Evolutionary conservation across 2,888 invertebrate species (phyloP), one percentile per base, ranked within the genome.

Genomic region (Fabriciana adippe): DNA sequence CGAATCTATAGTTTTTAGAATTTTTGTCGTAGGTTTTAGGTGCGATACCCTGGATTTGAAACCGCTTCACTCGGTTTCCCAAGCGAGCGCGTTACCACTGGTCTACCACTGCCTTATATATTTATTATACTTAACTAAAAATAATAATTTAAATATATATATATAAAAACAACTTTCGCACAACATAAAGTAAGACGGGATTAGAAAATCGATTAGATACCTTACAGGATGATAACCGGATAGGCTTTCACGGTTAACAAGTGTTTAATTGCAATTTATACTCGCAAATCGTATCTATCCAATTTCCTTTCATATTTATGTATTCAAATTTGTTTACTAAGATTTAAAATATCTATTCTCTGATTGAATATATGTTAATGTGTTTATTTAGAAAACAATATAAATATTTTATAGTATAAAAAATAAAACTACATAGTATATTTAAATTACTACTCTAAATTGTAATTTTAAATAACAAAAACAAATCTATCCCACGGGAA

Each of bases 211-310:
- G 50, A 16, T n/a, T 50, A 50, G 50, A n/a, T n/a, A 50, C 50
- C n/a, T 60, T 31, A 31, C 60, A 60, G 60, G 60, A 60, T 60
- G 16, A 18, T 51, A 50, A 35, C 60, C 60, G 60, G 60, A 61
- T 50, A 61, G 60, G 51, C 60, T 61, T 61, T 61, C 51, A 61
- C 60, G 60, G 60, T 61, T 50, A 61, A 61, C 48, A 18, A 11
- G 60, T 51, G 60, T 51, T 61, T 61, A 61, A 61, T 61, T 60
- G 50, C 60, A 31, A 60, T 31, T 50, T 60, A 50, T n/a, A 47
- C 57, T 57, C 15, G 56, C 26, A 41, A 31, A 50, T 47, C 31
- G 16, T 13, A 31, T 60, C 48, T 48, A 15, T 21, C 16, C 6
- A n/a, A 31, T 50, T 50, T 60, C 50, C 31, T 60, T 60, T 60